Base-by-base conservation (phyloP, 2,888 invertebrate species). In the Orthosia cruda region DNA sequence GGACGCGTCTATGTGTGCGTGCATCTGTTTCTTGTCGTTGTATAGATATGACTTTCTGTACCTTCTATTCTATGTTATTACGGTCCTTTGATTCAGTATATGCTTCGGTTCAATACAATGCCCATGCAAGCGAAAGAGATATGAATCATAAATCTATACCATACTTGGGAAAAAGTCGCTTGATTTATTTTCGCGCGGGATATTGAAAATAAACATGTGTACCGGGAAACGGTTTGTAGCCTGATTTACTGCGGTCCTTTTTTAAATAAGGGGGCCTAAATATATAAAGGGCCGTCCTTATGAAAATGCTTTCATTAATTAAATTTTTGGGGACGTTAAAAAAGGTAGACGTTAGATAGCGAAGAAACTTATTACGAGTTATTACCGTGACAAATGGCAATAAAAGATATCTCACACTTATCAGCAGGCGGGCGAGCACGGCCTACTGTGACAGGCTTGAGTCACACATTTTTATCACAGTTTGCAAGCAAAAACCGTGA, bases 111-210 rank as follows among this genome's bases (percentile, higher is more conserved):
- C 78, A 58, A 64, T 73, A 82, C 59, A 26, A 68, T 73, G 59
- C 61, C 54, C 74, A 78, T 45, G 68, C 74, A 66, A 67, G 68
- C 65, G 67, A 67, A 57, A 64, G 58, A 67, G 71, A 67, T 68
- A 78, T 71, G 77, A 70, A 83, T 83, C 81, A 67, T 81, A 74
- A 78, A 81, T 78, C 69, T 65, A 49, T 18, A 55, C 26, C 72
- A 57, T 62, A 66, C 50, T 67, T 52, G 63, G 79, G 59, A 70
- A 73, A 74, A 69, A 16, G 58, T 49, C 66, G 9, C 32, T 5
- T 78, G 74, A 81, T 81, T 81, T 81, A 81, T 69, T 55, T 61
- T 52, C n/a, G 32, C 18, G 15, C 1, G 55, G 59, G n/a, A 50
- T 77, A 72, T 81, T 80, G 63, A 77, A 77, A 77, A 81, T 65